Conservation (phyloP, 2,888 invertebrate species). For the Drosophila conformis region DNA sequence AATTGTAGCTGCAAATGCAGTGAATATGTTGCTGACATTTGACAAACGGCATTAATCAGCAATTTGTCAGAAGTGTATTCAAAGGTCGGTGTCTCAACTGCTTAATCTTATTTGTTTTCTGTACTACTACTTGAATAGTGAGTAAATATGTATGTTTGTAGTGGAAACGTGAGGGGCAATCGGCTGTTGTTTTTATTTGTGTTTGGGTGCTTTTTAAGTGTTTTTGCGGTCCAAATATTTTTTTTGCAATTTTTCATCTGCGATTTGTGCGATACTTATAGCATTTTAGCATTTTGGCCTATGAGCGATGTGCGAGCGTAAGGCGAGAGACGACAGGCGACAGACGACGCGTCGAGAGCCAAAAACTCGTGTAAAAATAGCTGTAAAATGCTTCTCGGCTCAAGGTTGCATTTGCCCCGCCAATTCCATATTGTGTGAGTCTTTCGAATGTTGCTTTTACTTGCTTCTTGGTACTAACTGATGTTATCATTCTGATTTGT, state of each 20-base stretch:
- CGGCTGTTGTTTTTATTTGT: slow-evolving; percentile 35
- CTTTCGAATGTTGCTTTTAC: slow-evolving; percentile 4
- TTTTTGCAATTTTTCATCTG: slow-evolving; percentile 60
- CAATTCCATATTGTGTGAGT: slow-evolving; percentile 47
- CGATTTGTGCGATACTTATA: slow-evolving; percentile 49
- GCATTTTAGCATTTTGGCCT: slow-evolving; percentile 41
- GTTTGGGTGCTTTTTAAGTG: slow-evolving; percentile 49
- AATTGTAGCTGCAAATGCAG: not conserved
- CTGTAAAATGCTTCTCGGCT: slow-evolving; percentile 61
- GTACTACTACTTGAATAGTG: slow-evolving; percentile 8
- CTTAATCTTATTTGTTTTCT: not conserved
- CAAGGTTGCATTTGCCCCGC: slow-evolving; percentile 46
- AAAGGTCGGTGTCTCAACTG: slow-evolving; percentile 5
- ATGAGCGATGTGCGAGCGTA: slow-evolving; percentile 20
- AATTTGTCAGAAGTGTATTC: slow-evolving; percentile 14
- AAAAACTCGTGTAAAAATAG: slow-evolving; percentile 65
- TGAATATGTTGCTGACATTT: not conserved
- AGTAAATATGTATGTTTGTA: slow-evolving; percentile 33
- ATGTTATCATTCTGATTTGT: not conserved
- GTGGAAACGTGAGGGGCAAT: slow-evolving; percentile 20
- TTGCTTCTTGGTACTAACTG: slow-evolving; percentile 6
- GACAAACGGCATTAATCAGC: too few relatives aligned
- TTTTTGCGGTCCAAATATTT: slow-evolving; percentile 62
- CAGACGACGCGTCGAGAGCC: slow-evolving; percentile 15
- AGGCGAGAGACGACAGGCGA: slow-evolving; percentile 1